Evolutionary conservation across 2,113 vertebrate genomes (phyloP).

Genomic region (Coreoperca whiteheadi): DNA sequence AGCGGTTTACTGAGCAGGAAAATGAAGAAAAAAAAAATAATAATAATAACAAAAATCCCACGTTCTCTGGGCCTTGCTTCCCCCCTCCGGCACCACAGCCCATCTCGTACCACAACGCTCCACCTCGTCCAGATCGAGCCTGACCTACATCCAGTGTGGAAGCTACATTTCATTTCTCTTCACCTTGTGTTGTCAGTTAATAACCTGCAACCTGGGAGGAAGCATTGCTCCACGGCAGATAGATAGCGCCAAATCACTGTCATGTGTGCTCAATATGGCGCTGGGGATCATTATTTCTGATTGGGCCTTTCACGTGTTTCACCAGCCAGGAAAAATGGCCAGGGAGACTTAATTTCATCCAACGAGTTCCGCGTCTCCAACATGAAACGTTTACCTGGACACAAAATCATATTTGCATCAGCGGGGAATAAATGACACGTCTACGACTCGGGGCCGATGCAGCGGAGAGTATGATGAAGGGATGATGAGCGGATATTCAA

Average conservation of each 20-base stretch:
- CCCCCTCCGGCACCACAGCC: neutral
- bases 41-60: no score
- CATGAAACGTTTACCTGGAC: conserved; percentile 57
- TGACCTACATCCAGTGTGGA: conserved; percentile 65
- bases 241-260: conserved; percentile 49
- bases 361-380: conserved; percentile 21
- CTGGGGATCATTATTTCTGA: conserved; percentile 62
- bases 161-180: conserved; percentile 60
- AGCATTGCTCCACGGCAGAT: conserved; percentile 34
- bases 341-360: conserved; percentile 45
- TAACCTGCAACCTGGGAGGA: conserved; percentile 65
- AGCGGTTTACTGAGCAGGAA: conserved; percentile 40
- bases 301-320: conserved; percentile 61
- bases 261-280: conserved; percentile 33
- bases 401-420: conserved; percentile 62
- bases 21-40: conserved; percentile 15
- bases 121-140: conserved; percentile 32
- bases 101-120: conserved; percentile 15
- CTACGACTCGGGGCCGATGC: conserved; percentile 15
- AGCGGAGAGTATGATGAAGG: conserved; percentile 29
- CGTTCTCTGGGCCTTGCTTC: neutral
- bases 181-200: conserved; percentile 64
- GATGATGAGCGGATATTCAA: conserved; percentile 55
- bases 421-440: conserved; percentile 38
- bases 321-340: conserved; percentile 21